Evolutionary conservation across 2,113 vertebrate genomes (phyloP), one percentile per base, ranked within the genome.

Genomic region (Catharus minimus): DNA sequence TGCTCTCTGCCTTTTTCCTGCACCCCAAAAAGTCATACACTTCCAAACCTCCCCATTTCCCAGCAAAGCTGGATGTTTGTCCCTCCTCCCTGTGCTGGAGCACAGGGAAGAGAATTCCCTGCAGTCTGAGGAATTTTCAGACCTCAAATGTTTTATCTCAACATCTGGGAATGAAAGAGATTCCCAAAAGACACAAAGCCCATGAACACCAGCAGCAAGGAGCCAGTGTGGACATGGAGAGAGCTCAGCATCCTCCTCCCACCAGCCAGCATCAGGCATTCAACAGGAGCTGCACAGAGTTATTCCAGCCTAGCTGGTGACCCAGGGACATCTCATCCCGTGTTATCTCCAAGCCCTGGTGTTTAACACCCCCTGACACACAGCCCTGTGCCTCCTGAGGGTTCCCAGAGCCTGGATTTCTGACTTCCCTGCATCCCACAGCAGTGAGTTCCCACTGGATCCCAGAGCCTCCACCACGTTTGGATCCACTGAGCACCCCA

Each of bases 251-350:
- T 14, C 73, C 43, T 46, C 38, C 47, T 71, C 10, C 1, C 15
- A 6, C 5, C 53, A 44, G 41, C 17, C 33, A 13, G 68, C 56
- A 13, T 0, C 3, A 0, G 24, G 20, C 20, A 43, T 14, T 5
- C 33, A 4, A 46, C 27, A 36, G 4, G 9, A 7, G 2, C 4
- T 0, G 0, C 27, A 8, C 0, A 0, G 52, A 78, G 32, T 15
- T 5, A 21, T 2, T 73, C 30, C 65, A 57, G 58, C 55, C 64
- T 56, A 15, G 26, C 33, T 32, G 18, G 17, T 3, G n/a, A 2
- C 6, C 12, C 19, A 15, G 39, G 26, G 38, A 23, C 33, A 9
- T 3, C 18, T n/a, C 26, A 27, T 15, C 18, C 49, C 28, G 5
- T 10, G 19, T 30, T 7, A 24, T 12, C 24, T 61, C n/a, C 75